A percentile compares a stretch with the other conserved stretches of the same genome.
Evolutionary conservation across 1,140 invertebrate species (phyloP).

Genomic region (Drosophila littoralis): DNA sequence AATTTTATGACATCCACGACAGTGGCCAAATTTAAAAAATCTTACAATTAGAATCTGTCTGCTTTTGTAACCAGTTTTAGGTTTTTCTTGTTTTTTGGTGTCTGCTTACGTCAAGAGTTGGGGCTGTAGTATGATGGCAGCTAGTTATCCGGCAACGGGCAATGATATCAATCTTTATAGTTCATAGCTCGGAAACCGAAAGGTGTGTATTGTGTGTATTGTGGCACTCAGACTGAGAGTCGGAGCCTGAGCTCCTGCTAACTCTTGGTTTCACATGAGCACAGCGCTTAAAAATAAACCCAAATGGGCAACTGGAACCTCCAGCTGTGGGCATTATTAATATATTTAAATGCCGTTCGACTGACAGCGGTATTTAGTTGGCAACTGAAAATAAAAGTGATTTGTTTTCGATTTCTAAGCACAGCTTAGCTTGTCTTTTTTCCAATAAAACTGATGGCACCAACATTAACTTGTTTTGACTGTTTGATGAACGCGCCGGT

Average conservation of each 20-base stretch:
- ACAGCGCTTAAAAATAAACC: conserved; percentile 46
- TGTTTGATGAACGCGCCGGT: conserved; percentile 54
- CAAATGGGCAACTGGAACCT: conserved; percentile 9
- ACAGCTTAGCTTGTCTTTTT: too few relatives aligned
- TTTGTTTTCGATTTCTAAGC: conserved; percentile 57
- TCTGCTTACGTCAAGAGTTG: conserved; percentile 58
- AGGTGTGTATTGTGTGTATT: conserved; percentile 34
- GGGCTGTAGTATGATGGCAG: conserved; percentile 13
- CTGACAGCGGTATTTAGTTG: conserved; percentile 20
- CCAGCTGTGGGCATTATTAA: conserved; percentile 53
- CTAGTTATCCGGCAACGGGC: conserved; percentile 43
- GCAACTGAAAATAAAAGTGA: conserved; percentile 76
- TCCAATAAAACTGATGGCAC: conserved; percentile 27
- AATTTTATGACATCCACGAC: conserved; percentile 66
- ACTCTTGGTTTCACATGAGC: conserved; percentile 67
- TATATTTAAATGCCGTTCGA: conserved; percentile 42
- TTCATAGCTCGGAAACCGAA: conserved; percentile 68
- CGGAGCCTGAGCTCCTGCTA: conserved; percentile 19
- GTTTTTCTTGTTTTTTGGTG: conserved; percentile 11
- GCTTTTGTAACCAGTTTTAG: conserved; percentile 71
- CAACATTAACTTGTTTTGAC: conserved; percentile 56
- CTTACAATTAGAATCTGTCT: conserved; percentile 55
- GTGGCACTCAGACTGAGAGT: not conserved
- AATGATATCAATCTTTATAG: conserved; percentile 78
- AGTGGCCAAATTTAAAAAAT: conserved; percentile 41